These are phyloP conservation scores for Typhlomys cinereus DNA, from an alignment of 2,113 vertebrate genomes.

Conservation along the genomic window DNA sequence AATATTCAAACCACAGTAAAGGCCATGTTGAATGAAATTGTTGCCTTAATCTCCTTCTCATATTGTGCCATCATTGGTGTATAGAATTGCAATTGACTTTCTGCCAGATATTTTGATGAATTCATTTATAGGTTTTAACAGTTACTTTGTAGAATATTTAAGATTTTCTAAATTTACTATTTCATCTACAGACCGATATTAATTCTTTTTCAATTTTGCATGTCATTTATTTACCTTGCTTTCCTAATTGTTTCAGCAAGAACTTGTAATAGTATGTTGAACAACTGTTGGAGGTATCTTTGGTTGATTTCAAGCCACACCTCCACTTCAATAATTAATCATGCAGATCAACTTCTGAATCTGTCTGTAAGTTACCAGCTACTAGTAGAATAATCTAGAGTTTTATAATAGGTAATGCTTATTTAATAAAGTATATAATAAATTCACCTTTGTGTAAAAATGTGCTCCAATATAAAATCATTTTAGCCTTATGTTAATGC, in stretches of 20 bases:
- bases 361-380: background rate
- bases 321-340: background rate
- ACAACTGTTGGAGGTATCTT: background rate
- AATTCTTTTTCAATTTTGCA: background rate
- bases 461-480: background rate
- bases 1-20: background rate
- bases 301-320: background rate
- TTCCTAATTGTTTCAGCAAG: background rate
- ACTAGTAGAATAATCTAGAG: background rate
- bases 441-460: background rate
- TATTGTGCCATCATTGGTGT: background rate
- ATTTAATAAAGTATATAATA: background rate
- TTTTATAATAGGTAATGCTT: constrained; percentile 18
- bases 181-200: background rate
- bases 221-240: background rate
- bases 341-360: background rate
- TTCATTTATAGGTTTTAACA: background rate
- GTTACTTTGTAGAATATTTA: background rate
- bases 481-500: background rate
- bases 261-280: background rate
- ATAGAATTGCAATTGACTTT: background rate
- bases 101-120: background rate
- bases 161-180: background rate
- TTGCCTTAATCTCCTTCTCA: background rate
- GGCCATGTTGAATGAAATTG: background rate